Evolutionary conservation across 2,113 vertebrate genomes (phyloP), one percentile per base, ranked within the genome.

Genomic region (Zosterops hypoxanthus): DNA sequence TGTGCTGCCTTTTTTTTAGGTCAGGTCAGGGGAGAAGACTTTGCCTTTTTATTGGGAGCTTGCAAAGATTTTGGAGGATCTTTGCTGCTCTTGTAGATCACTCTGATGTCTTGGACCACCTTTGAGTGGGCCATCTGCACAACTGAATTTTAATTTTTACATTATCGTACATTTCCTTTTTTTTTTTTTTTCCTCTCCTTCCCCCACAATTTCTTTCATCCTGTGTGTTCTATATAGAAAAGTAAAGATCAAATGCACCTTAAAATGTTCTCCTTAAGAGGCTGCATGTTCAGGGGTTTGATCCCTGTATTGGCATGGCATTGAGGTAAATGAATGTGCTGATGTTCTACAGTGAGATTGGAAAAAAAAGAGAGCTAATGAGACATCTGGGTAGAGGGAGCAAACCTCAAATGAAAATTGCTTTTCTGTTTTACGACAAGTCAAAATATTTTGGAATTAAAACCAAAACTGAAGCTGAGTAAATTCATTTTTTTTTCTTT

Each of bases 121-220:
- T 94, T 44, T 68, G 52, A 65, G 28, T 15, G 39, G 15, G 9
- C 44, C 16, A 42, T n/a, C 25, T 69, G 46, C 20, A 11, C 36
- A 57, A 9, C 0, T 44, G 26, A 71, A 20, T 77, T 89, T 82
- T 42, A 42, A 5, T 39, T 76, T 76, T 34, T 59, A 34, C 10
- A 2, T 65, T 69, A 24, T 41, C 14, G 14, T 46, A 6, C 9
- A 7, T 60, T 77, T 49, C 23, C 29, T 80, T 26, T 26, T 14
- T 46, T 47, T 2, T 49, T 44, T 6, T 49, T 2, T 44, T 42
- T 4, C 42, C 34, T 29, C 6, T 64, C 28, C 14, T 33, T 12
- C 12, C 0, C 28, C 9, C 15, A 6, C 49, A 39, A 3, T 14
- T 0, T 1, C n/a, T 53, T 1, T 29, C 11, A 14, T 49, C 13